Evolutionary conservation across 1,140 invertebrate species (phyloP).

Genomic region (Rhopalosiphum padi): DNA sequence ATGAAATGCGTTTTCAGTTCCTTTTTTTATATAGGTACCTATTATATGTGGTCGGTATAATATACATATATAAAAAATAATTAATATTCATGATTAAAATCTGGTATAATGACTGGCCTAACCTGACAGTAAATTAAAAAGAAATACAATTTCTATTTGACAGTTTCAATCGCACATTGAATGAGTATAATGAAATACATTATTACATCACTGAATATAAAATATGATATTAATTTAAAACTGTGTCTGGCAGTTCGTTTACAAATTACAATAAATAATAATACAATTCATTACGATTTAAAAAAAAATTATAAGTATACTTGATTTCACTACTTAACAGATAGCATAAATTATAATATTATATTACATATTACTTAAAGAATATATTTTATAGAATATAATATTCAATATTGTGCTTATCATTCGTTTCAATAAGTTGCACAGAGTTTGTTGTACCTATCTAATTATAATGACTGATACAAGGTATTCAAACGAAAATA

Average conservation of each 20-base stretch:
- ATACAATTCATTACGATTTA: background rate
- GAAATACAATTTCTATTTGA: background rate
- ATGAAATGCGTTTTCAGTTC: background rate
- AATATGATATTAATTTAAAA: background rate
- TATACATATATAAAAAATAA: background rate
- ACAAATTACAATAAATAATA: background rate
- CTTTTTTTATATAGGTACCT: background rate
- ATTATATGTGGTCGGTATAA: background rate
- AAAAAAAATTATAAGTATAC: background rate
- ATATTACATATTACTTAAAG: background rate
- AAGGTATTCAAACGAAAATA: background rate
- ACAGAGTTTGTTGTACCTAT: background rate
- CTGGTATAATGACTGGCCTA: background rate
- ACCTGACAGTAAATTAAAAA: background rate
- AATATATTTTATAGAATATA: background rate
- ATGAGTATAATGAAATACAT: background rate
- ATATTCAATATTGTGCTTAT: background rate
- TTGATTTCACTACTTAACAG: background rate
- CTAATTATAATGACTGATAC: constrained; percentile 3
- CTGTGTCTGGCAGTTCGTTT: background rate
- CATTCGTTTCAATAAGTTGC: background rate
- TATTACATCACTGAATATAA: background rate
- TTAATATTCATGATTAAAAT: constrained; percentile 1
- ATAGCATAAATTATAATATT: background rate
- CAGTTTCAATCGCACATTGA: background rate